Evolutionary conservation across 2,888 invertebrate genomes (phyloP).

Genomic region (Steromphala cineraria): DNA sequence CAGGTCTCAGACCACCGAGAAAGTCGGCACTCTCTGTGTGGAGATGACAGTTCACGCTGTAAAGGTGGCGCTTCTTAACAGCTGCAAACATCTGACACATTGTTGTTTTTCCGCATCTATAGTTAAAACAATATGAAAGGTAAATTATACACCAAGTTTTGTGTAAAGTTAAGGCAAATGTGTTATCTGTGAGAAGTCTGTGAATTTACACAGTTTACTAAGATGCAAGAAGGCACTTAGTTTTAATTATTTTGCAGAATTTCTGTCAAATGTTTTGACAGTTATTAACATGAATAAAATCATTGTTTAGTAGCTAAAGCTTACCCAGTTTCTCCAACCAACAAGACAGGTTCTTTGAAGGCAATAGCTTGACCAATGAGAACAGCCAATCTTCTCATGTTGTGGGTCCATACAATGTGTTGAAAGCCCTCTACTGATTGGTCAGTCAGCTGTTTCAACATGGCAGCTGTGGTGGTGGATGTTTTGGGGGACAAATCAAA

Average conservation of each 20-base stretch:
- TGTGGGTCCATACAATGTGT: slow-evolving; percentile 95
- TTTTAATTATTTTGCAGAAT: too few relatives aligned
- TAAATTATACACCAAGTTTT: too few relatives aligned
- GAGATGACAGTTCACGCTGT: slow-evolving; percentile 97
- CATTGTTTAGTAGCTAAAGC: neutral
- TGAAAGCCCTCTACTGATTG: slow-evolving; percentile 78
- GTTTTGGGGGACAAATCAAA: slow-evolving; percentile 80
- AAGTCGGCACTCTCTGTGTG: slow-evolving; percentile 99
- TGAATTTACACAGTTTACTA: too few relatives aligned
- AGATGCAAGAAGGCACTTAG: too few relatives aligned
- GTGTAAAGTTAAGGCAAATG: too few relatives aligned
- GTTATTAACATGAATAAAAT: too few relatives aligned
- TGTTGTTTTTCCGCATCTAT: slow-evolving; percentile 95
- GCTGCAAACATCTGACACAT: slow-evolving; percentile 91
- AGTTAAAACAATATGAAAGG: slow-evolving; percentile 1
- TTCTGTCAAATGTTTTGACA: too few relatives aligned
- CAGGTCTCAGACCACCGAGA: slow-evolving; percentile 94
- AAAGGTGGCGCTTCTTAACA: slow-evolving; percentile 79
- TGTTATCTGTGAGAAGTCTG: too few relatives aligned
- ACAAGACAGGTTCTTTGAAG: slow-evolving; percentile 93
- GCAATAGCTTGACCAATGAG: slow-evolving; percentile 84
- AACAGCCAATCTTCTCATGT: slow-evolving; percentile 85
- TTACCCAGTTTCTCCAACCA: slow-evolving; percentile 95
- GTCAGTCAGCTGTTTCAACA: slow-evolving; percentile 49
- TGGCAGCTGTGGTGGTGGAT: slow-evolving; percentile 83